Percentiles rank a stretch among this genome's conserved stretches.
phyloP scores from a whole-genome alignment of 1,140 invertebrate genomes.

The Hylyphantes graminicola region DNA sequence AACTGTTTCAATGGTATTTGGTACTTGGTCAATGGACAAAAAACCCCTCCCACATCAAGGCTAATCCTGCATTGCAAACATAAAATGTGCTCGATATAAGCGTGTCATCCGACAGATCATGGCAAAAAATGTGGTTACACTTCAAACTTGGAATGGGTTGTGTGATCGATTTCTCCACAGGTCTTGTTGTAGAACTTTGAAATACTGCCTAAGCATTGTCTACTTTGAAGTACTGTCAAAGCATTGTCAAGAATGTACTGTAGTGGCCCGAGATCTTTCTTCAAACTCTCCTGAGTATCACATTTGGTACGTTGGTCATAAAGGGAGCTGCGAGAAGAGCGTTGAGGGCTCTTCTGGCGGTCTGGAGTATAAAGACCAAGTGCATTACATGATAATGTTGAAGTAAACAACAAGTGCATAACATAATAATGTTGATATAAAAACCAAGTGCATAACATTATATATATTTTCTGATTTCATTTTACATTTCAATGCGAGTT shows the following conservation, averaged over 20 bases:
- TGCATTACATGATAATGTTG: no score
- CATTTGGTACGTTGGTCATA: not conserved
- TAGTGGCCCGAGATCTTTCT: not conserved
- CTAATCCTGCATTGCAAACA: not conserved
- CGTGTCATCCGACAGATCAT: not conserved
- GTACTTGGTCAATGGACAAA: not conserved
- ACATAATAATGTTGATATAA: no score
- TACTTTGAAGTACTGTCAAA: not conserved
- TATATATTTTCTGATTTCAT: no score
- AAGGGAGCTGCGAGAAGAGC: not conserved
- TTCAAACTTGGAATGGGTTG: not conserved
- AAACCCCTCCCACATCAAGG: not conserved
- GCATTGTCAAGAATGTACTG: not conserved
- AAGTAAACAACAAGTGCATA: no score
- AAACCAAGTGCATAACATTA: no score
- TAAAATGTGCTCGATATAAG: not conserved
- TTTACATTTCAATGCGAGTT: no score
- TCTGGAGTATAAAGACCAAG: constrained; percentile 12
- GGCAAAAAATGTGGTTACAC: not conserved
- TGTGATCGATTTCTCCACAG: not conserved
- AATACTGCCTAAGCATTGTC: no score
- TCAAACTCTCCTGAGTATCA: not conserved
- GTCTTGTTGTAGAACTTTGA: not conserved
- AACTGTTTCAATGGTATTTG: not conserved
- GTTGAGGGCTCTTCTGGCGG: no score